These are phyloP conservation scores for Polyploca ridens DNA, from an alignment of 2,888 invertebrate genomes.

Conservation along the genomic window DNA sequence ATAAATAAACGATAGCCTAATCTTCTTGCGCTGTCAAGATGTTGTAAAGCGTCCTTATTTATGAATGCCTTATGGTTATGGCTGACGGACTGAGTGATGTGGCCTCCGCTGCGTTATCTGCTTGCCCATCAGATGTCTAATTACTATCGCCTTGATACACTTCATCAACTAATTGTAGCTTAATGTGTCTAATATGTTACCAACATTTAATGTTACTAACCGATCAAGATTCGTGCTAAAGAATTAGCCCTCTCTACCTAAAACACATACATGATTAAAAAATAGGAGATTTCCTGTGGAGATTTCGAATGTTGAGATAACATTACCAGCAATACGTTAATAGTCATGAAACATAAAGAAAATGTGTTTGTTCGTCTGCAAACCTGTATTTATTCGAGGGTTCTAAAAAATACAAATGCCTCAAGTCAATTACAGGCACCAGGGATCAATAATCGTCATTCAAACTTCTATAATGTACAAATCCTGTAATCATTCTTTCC, in stretches of 20 bases:
- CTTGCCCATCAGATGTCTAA: not conserved
- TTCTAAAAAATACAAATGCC: too few species aligned
- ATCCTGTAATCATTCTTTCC: too few species aligned
- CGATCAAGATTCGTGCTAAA: not conserved
- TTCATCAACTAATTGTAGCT: not conserved
- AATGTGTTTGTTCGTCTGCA: too few species aligned
- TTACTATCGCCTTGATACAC: conserved; percentile 3
- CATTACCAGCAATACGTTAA: too few species aligned
- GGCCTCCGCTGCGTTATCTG: conserved; percentile 1
- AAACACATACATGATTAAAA: not conserved
- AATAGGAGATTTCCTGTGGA: too few species aligned
- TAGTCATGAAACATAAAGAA: too few species aligned
- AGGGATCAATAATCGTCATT: too few species aligned
- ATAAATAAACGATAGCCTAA: too few species aligned
- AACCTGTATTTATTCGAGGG: too few species aligned
- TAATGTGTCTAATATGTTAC: conserved; percentile 7
- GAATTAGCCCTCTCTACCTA: not conserved
- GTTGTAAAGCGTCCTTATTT: not conserved
- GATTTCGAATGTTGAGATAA: too few species aligned
- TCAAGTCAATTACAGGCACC: too few species aligned
- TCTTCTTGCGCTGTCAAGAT: not conserved
- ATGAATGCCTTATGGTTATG: not conserved
- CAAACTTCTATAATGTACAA: too few species aligned
- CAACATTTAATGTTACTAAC: not conserved
- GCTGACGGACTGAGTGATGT: not conserved